Evolutionary conservation across 2,113 vertebrate genomes (phyloP).

Genomic region (Halcyon senegalensis): DNA sequence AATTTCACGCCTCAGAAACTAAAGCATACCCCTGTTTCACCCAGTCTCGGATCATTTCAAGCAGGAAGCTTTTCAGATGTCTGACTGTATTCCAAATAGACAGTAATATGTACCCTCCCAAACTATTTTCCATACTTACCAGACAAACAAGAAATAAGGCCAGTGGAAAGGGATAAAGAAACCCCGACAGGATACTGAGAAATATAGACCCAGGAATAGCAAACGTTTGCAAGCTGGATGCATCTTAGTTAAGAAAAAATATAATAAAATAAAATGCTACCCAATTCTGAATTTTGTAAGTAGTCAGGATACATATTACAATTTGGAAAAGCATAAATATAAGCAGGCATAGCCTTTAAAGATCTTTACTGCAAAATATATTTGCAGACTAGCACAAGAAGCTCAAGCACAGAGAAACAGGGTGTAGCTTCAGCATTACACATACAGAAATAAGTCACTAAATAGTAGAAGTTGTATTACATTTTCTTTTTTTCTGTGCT

Average conservation of each 20-base stretch:
- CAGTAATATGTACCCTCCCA: neutral
- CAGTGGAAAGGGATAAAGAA: conserved; percentile 95
- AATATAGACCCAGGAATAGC: conserved; percentile 98
- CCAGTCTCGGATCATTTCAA: neutral
- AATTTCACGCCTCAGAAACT: neutral
- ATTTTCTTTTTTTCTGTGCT: neutral
- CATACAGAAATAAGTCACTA: neutral
- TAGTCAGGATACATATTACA: neutral
- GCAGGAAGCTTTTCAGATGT: neutral
- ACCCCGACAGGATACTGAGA: conserved; percentile 97
- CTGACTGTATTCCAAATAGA: neutral
- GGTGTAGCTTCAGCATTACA: neutral
- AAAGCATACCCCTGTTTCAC: neutral
- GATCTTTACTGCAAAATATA: neutral
- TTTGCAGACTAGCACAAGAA: neutral
- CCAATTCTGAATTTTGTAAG: neutral
- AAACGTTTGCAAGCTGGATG: conserved; percentile 93
- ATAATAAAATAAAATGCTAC: neutral
- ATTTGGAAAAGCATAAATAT: neutral
- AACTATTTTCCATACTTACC: conserved; percentile 81
- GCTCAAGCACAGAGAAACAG: neutral
- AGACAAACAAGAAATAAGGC: conserved; percentile 97
- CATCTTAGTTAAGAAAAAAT: conserved; percentile 78
- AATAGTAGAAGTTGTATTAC: neutral
- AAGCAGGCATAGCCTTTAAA: neutral